These are phyloP conservation scores for Drosophila buzzatii DNA, from an alignment of 2,888 invertebrate species.

Conservation along the genomic window DNA sequence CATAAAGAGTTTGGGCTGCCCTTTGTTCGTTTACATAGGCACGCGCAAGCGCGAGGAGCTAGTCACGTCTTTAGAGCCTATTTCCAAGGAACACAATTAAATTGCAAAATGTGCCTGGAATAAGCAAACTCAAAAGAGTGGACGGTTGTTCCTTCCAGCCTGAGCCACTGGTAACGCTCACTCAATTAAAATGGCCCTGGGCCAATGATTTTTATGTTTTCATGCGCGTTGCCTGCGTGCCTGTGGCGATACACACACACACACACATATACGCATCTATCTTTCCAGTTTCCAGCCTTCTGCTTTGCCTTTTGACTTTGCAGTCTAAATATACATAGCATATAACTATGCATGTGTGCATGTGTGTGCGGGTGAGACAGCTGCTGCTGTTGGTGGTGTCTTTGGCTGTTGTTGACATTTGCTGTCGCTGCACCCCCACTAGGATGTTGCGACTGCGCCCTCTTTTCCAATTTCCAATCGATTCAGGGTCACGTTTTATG, in stretches of 20 bases:
- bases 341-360: constrained; percentile 1
- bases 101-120: constrained; percentile 55
- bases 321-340: constrained; percentile 49
- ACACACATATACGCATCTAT: constrained; percentile 47
- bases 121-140: constrained; percentile 35
- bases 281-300: constrained; percentile 39
- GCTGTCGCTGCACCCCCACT: constrained; percentile 22
- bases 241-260: constrained; percentile 41
- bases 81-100: constrained; percentile 55
- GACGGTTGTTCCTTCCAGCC: constrained; percentile 24
- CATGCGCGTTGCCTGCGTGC: constrained; percentile 15
- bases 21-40: constrained; percentile 5
- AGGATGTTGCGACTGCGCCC: constrained; percentile 61
- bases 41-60: constrained; percentile 52
- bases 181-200: constrained; percentile 62
- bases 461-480: constrained; percentile 10
- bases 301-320: constrained; percentile 27
- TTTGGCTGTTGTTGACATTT: constrained; percentile 43
- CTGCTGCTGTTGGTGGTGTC: constrained; percentile 68
- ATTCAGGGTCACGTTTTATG: constrained; percentile 51
- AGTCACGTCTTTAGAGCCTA: constrained; percentile 24
- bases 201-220: constrained; percentile 23
- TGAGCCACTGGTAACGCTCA: constrained; percentile 24
- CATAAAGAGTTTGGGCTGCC: not conserved
- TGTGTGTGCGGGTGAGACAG: constrained; percentile 63